phyloP scores from a whole-genome alignment of 2,888 invertebrate species.

The Lepidocyrtinus sp. region DNA sequence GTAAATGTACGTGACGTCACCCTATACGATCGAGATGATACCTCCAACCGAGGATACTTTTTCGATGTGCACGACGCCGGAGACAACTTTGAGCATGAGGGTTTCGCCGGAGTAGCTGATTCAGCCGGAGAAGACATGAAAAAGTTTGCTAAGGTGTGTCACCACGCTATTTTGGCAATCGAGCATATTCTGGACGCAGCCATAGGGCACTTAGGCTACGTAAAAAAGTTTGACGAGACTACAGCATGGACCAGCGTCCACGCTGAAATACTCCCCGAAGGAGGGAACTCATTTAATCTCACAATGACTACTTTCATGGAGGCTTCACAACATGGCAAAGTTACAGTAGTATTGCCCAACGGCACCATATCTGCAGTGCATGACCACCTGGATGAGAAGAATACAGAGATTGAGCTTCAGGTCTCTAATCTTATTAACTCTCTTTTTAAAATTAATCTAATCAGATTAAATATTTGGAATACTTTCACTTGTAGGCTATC shows the following conservation, averaged over 20 bases:
- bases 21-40: slow-evolving; percentile 14
- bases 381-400: not conserved
- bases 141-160: slow-evolving; percentile 16
- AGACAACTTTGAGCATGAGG: slow-evolving; percentile 4
- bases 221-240: not conserved
- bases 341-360: slow-evolving; percentile 3
- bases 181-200: slow-evolving; percentile 27
- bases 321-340: not conserved
- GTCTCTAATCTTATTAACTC: not conserved
- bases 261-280: slow-evolving; percentile 9
- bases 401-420: slow-evolving; percentile 28
- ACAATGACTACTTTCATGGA: not conserved
- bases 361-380: not conserved
- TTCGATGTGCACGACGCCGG: slow-evolving; percentile 23
- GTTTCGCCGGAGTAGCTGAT: slow-evolving; percentile 2
- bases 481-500: slow-evolving; percentile 6
- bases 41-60: slow-evolving; percentile 24
- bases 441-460: not conserved
- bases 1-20: slow-evolving; percentile 20
- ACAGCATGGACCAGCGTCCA: not conserved
- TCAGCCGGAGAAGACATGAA: not conserved
- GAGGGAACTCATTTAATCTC: not conserved
- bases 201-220: slow-evolving; percentile 3
- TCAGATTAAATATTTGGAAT: not conserved
- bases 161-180: slow-evolving; percentile 8